phyloP scores from a whole-genome alignment of 2,113 vertebrate genomes.

The Gavialis gangeticus region DNA sequence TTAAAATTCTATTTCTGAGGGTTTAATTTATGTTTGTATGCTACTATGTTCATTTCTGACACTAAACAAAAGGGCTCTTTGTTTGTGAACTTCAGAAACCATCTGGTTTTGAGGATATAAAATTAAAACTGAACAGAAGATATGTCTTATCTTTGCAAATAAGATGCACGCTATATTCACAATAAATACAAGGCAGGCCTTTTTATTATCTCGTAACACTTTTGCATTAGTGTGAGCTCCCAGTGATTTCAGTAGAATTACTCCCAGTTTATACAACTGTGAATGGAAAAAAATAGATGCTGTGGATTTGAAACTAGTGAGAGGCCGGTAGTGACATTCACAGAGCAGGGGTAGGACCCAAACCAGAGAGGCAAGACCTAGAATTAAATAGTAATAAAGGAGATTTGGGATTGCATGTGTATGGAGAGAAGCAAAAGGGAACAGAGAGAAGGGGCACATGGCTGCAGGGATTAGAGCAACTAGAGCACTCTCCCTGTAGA shows the following conservation, averaged over 20 bases:
- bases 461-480: not conserved
- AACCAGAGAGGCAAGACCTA: not conserved
- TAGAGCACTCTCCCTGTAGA: not conserved
- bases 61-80: not conserved
- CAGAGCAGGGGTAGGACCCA: not conserved
- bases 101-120: not conserved
- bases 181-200: not conserved
- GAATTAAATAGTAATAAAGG: not conserved
- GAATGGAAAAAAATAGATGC: not conserved
- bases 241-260: not conserved
- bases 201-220: not conserved
- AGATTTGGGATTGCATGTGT: not conserved
- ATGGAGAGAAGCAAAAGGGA: fast-evolving
- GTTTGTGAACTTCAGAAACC: not conserved
- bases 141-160: not conserved
- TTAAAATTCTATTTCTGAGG: not conserved
- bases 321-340: not conserved
- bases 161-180: not conserved
- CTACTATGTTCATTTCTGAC: not conserved
- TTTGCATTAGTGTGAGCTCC: not conserved
- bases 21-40: not conserved
- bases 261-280: not conserved
- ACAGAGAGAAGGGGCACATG: not conserved
- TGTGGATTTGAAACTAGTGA: not conserved
- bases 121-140: not conserved